Evolutionary conservation across 2,113 vertebrate species (phyloP).

Genomic region (Pterophyllum scalare): DNA sequence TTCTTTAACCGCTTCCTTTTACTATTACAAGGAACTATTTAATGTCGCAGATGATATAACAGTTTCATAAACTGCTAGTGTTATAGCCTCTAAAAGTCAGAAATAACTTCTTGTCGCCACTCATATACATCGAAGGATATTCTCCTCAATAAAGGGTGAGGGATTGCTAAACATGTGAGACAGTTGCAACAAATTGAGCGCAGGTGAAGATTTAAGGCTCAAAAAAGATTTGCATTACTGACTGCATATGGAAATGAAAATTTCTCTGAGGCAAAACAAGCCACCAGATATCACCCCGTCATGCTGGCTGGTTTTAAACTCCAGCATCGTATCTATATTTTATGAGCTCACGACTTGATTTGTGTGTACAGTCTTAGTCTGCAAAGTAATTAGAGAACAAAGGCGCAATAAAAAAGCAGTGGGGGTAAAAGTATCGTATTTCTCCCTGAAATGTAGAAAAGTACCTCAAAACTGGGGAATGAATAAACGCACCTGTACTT

Average conservation of each 20-base stretch:
- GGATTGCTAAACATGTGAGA: neutral
- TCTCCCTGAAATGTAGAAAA: slow-evolving; percentile 10
- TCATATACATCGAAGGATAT: neutral
- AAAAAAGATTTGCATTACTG: slow-evolving; percentile 47
- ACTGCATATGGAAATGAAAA: slow-evolving; percentile 39
- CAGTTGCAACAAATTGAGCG: slow-evolving; percentile 2
- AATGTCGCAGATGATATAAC: slow-evolving; percentile 1
- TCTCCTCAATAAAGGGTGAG: neutral
- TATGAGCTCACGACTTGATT: slow-evolving; percentile 54
- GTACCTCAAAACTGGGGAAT: slow-evolving; percentile 8
- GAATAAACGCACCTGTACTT: neutral
- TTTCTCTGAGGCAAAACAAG: slow-evolving; percentile 46
- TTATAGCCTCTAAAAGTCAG: slow-evolving; percentile 18
- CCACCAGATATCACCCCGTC: slow-evolving; percentile 46
- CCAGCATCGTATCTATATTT: slow-evolving; percentile 49
- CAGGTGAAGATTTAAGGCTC: slow-evolving; percentile 48
- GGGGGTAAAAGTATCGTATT: slow-evolving; percentile 31
- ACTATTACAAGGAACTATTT: neutral
- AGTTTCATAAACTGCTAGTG: neutral
- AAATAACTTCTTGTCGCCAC: neutral
- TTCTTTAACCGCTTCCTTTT: neutral
- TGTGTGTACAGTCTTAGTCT: slow-evolving; percentile 43
- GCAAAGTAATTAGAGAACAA: slow-evolving; percentile 60
- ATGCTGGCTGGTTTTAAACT: slow-evolving; percentile 58
- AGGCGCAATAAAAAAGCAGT: slow-evolving; percentile 20